Conservation (phyloP, 2,113 vertebrate species). For the Lepisosteus oculatus region DNA sequence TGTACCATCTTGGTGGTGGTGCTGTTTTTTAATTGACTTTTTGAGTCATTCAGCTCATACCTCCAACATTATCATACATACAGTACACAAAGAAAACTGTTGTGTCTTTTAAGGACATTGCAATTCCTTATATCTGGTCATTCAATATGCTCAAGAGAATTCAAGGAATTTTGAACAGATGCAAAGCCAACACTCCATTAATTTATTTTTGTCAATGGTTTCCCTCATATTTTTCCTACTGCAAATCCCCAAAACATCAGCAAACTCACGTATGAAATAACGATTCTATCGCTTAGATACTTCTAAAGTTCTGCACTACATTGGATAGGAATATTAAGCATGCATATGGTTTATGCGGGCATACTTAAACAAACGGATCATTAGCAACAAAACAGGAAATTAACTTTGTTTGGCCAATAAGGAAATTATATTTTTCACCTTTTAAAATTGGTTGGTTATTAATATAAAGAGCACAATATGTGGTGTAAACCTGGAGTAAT, state of each 20-base stretch:
- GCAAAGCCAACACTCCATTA: background rate
- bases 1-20: too few species aligned
- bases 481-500: conserved; percentile 1
- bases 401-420: background rate
- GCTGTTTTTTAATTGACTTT: too few species aligned
- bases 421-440: conserved; percentile 1
- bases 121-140: conserved; percentile 6
- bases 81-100: background rate
- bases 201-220: too few species aligned
- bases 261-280: too few species aligned
- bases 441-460: background rate
- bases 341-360: too few species aligned
- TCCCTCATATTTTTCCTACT: too few species aligned
- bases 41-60: background rate
- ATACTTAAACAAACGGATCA: too few species aligned
- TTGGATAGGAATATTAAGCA: too few species aligned
- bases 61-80: background rate
- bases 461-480: background rate
- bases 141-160: background rate
- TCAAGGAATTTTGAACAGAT: background rate
- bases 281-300: too few species aligned
- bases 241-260: too few species aligned
- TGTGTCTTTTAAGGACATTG: background rate
- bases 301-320: too few species aligned
- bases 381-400: background rate